Percentiles rank a stretch among this genome's conserved stretches.
Evolutionary conservation across 1,140 invertebrate genomes (phyloP).

Genomic region (Danaus plexippus): DNA sequence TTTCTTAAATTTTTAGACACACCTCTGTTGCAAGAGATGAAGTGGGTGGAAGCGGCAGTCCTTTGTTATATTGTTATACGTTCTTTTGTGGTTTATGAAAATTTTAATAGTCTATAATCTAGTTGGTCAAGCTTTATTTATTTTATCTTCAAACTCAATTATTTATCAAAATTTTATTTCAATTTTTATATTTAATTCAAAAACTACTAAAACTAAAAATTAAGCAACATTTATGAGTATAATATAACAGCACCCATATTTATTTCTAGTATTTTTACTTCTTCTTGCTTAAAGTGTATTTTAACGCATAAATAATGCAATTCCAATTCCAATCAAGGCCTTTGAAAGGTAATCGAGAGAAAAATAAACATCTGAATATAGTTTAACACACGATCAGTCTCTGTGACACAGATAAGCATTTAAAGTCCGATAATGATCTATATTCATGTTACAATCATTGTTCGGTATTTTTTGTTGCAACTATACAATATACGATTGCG

Average conservation of each 20-base stretch:
- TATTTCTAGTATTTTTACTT: conserved; percentile 1
- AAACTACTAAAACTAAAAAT: too few species aligned
- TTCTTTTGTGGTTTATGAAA: not conserved
- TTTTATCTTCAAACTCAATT: too few species aligned
- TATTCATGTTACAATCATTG: conserved; percentile 64
- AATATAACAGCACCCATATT: not conserved
- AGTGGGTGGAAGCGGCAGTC: too few species aligned
- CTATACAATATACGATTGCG: conserved; percentile 58
- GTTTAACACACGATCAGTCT: conserved; percentile 43
- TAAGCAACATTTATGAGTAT: not conserved
- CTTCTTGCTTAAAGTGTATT: conserved; percentile 21
- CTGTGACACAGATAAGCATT: conserved; percentile 45
- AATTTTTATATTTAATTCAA: too few species aligned
- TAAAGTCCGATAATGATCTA: conserved; percentile 59
- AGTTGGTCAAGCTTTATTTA: conserved; percentile 5
- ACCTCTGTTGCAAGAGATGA: too few species aligned
- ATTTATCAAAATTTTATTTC: too few species aligned
- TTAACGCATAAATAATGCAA: conserved; percentile 9
- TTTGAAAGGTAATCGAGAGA: conserved; percentile 36
- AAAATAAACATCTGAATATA: conserved; percentile 42
- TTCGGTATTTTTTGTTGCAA: conserved; percentile 41
- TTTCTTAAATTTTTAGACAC: conserved; percentile 15
- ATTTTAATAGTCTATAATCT: conserved; percentile 4
- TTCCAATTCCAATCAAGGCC: conserved; percentile 19
- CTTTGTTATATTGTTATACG: too few species aligned